phyloP scores from a whole-genome alignment of 1,140 invertebrate genomes.

The Propsilocerus akamusi region DNA sequence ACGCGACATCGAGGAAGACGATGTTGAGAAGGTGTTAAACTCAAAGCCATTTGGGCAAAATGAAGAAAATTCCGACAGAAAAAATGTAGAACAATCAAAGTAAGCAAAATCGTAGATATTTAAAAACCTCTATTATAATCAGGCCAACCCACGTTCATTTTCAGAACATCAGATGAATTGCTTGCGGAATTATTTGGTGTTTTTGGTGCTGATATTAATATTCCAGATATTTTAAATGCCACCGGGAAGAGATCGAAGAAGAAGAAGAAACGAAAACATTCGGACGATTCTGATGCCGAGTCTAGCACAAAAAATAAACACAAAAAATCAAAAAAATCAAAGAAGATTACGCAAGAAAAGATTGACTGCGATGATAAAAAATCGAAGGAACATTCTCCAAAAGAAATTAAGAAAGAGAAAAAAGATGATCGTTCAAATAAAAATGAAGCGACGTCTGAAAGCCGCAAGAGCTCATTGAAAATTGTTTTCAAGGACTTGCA shows the following conservation, averaged over 20 bases:
- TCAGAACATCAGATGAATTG: constrained; percentile 10
- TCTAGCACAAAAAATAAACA: constrained; percentile 33
- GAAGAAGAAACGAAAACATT: constrained; percentile 17
- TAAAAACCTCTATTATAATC: constrained; percentile 39
- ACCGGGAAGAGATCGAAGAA: constrained; percentile 23
- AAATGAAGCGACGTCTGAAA: constrained; percentile 7
- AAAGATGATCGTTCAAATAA: too few relatives aligned
- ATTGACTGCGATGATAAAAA: constrained; percentile 12
- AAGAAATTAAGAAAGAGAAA: too few relatives aligned
- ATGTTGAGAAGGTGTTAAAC: background rate
- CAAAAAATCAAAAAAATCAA: constrained; percentile 30
- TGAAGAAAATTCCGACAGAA: constrained; percentile 24
- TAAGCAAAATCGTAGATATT: constrained; percentile 64
- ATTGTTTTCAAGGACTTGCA: background rate
- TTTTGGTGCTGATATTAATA: constrained; percentile 24
- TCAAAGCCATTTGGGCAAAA: background rate
- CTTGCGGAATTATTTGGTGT: constrained; percentile 6
- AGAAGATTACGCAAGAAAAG: constrained; percentile 10
- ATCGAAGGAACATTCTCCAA: constrained; percentile 15
- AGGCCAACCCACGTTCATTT: constrained; percentile 8
- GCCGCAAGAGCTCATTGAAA: constrained; percentile 1
- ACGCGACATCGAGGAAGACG: background rate
- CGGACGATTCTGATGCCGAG: constrained; percentile 14
- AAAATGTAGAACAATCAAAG: constrained; percentile 29
- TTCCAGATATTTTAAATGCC: constrained; percentile 28